A percentile compares a stretch with the other conserved stretches of the same genome.
These are phyloP conservation scores for Drosophila sordidula DNA, from an alignment of 2,888 invertebrate genomes.

Conservation along the genomic window DNA sequence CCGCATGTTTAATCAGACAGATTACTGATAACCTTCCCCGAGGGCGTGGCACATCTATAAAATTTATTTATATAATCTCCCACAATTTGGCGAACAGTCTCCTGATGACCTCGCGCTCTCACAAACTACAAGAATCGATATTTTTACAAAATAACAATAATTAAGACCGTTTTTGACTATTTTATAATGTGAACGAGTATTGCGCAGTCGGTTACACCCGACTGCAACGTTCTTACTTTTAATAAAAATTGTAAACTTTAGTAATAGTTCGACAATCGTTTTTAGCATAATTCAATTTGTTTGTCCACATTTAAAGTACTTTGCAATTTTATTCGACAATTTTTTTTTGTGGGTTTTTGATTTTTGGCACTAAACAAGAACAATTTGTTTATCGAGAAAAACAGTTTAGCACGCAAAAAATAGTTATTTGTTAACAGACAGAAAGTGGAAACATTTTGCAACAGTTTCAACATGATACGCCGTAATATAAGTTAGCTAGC, in stretches of 20 bases:
- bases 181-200: no score
- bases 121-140: no score
- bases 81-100: no score
- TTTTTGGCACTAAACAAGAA: constrained; percentile 60
- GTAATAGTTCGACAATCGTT: background rate
- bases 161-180: no score
- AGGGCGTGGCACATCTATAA: no score
- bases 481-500: constrained; percentile 53
- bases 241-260: background rate
- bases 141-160: no score
- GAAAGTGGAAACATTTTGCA: constrained; percentile 51
- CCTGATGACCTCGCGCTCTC: no score
- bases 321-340: constrained; percentile 57
- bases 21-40: no score
- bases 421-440: constrained; percentile 27
- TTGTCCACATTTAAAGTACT: constrained; percentile 3
- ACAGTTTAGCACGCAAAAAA: constrained; percentile 38
- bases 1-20: no score
- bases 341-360: constrained; percentile 19
- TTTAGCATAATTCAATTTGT: constrained; percentile 13
- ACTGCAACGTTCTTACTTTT: background rate
- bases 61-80: no score
- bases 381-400: constrained; percentile 27
- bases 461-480: constrained; percentile 49
- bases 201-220: no score